These are phyloP conservation scores for Chelonia mydas DNA, from an alignment of 2,797 vertebrate genomes.

Conservation along the genomic window DNA sequence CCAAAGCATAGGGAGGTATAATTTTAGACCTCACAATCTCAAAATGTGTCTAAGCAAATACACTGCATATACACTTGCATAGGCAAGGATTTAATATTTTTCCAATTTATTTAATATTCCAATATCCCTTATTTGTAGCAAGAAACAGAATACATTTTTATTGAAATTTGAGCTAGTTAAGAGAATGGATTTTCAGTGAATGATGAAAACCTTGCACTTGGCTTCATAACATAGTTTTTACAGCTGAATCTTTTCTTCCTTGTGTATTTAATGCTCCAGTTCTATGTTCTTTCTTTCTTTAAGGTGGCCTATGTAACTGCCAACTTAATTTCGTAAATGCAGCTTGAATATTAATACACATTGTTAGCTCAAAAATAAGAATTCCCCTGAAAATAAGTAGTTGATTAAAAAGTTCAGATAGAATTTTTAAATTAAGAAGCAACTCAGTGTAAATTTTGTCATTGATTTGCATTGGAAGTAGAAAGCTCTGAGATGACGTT, in stretches of 20 bases:
- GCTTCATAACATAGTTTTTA: not conserved
- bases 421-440: not conserved
- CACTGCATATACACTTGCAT: not conserved
- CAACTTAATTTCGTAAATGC: not conserved
- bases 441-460: not conserved
- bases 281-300: not conserved
- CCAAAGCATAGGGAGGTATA: not conserved
- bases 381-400: not conserved
- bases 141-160: not conserved
- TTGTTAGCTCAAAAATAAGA: not conserved
- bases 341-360: not conserved
- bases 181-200: not conserved
- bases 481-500: not conserved
- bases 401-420: not conserved
- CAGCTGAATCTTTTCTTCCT: not conserved
- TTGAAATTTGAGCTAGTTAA: not conserved
- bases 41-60: not conserved
- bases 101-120: accelerated
- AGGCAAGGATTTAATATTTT: not conserved
- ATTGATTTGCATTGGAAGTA: not conserved
- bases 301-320: not conserved
- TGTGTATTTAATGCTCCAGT: not conserved
- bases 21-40: too few species aligned
- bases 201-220: not conserved
- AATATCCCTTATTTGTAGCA: not conserved